Percentiles rank a stretch among this genome's conserved stretches.
Conservation (phyloP, 2,888 invertebrate species). For the Drosophila aldrichi region DNA sequence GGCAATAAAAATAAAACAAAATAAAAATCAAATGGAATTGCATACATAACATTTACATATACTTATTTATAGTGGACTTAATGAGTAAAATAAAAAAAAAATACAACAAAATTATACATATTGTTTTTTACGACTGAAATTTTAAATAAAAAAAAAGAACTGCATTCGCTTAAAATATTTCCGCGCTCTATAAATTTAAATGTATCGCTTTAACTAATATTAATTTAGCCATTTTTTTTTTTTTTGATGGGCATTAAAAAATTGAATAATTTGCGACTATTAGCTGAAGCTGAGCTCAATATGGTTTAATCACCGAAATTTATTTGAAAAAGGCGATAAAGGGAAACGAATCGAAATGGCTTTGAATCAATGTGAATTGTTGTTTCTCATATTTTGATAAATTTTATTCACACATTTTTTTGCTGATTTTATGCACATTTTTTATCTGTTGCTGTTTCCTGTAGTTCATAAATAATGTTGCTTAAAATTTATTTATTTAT, state of each 20-base stretch:
- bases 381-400: constrained; percentile 19
- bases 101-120: not conserved
- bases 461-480: constrained; percentile 2
- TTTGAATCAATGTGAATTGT: constrained; percentile 14
- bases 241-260: not conserved
- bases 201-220: constrained; percentile 20
- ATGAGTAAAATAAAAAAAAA: constrained; percentile 33
- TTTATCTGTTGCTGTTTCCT: constrained; percentile 19
- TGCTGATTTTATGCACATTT: constrained; percentile 18
- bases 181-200: constrained; percentile 23
- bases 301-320: constrained; percentile 8
- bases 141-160: not conserved
- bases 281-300: constrained; percentile 7
- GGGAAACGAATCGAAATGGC: constrained; percentile 6
- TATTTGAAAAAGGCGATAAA: constrained; percentile 9
- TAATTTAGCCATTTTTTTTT: constrained; percentile 19
- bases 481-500: not conserved
- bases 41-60: constrained; percentile 61
- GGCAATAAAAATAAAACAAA: constrained; percentile 28
- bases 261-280: constrained; percentile 6
- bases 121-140: constrained; percentile 10
- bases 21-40: constrained; percentile 37
- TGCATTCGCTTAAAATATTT: constrained; percentile 18
- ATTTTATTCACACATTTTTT: constrained; percentile 19
- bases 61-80: constrained; percentile 46